Base-by-base conservation (phyloP, 1,140 invertebrate genomes). In the Eumaeus atala region DNA sequence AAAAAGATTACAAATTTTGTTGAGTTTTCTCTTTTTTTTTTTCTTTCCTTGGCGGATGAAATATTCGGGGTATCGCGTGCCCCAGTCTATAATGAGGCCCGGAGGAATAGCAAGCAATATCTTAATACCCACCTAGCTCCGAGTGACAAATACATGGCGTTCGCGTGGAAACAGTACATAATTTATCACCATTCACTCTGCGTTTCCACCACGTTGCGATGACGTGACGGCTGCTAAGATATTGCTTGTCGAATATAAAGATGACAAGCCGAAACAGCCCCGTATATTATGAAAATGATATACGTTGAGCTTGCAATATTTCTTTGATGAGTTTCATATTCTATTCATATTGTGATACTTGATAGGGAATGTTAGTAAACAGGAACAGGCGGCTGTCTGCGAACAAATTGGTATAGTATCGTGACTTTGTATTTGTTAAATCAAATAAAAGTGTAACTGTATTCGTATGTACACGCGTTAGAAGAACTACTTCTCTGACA, bases 81-180 rank as follows among this genome's bases (percentile, higher is more conserved):
- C 62, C 70, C 67, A 59, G 62, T 67, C 61, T 61, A 72, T 84
- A 84, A 87, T 82, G 84, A 87, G 78, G 61, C 81, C 78, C 81
- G 64, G 56, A 77, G 81, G 84, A 79, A 76, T 82, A 84, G 67
- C 69, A 66, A 82, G 84, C 78, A 87, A 87, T 87, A 82, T 87
- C 84, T 78, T 87, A 87, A 87, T 84, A 84, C 72, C 67, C 66
- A 70, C 72, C 78, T 74, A 68, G 72, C 72, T 66, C 67, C 60
- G 65, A 66, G 70, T 82, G 81, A 87, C 80, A 84, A 84, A 84
- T 84, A 77, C 77, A 66, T 65, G 61, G 63, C 66, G 68, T 82
- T 81, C 67, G 76, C 79, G 64, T 68, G 67, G 65, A 79, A 79
- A 86, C 72, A 71, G 75, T 83, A 77, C 75, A 84, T 84, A 83